Evolutionary conservation across 1,140 invertebrate genomes (phyloP).

Genomic region (Daktulosphaira vitifoliae): DNA sequence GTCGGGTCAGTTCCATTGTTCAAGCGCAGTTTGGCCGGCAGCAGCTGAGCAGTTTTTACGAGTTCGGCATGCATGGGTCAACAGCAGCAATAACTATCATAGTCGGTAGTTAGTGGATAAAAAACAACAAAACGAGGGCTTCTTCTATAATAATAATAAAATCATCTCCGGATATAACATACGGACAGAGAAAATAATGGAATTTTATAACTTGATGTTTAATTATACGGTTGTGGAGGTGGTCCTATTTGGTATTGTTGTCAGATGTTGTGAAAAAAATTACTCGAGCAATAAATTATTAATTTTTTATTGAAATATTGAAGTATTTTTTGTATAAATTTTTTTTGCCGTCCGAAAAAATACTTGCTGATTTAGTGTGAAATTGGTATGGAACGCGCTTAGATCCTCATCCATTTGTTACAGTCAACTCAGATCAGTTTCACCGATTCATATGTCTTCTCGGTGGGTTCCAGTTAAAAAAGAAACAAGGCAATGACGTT

Average conservation of each 20-base stretch:
- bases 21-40: neutral
- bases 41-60: slow-evolving; percentile 18
- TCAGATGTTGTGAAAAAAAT: too few species aligned
- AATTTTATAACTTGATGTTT: slow-evolving; percentile 26
- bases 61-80: neutral
- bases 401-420: slow-evolving; percentile 4
- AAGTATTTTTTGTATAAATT: neutral
- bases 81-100: neutral
- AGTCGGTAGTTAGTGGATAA: neutral
- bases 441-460: neutral
- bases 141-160: neutral
- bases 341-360: neutral
- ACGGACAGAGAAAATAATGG: neutral
- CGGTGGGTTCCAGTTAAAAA: too few species aligned
- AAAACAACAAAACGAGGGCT: neutral
- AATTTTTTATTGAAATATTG: slow-evolving; percentile 16
- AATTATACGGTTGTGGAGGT: slow-evolving; percentile 24
- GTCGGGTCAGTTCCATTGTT: too few species aligned
- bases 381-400: neutral
- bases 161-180: slow-evolving; percentile 4
- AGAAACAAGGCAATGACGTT: too few species aligned
- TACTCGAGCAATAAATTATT: slow-evolving; percentile 7
- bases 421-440: slow-evolving; percentile 1
- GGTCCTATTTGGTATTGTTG: neutral
- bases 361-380: neutral